Percentiles rank a stretch among this genome's conserved stretches.
Conservation (phyloP, 2,888 invertebrate species). For the Noctua janthina region DNA sequence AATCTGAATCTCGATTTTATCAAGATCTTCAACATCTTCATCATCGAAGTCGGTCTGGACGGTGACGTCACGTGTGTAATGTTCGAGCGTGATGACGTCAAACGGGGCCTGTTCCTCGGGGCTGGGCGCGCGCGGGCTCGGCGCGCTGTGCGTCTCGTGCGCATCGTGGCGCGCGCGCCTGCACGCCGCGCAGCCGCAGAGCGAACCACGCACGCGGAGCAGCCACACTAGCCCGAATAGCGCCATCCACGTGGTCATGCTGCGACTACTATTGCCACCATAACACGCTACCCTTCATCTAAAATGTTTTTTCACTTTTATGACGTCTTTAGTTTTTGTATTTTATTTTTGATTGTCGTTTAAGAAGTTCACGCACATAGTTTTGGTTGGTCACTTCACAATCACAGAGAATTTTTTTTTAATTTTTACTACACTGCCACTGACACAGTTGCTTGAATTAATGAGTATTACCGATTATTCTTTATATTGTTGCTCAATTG, state of each 20-base stretch:
- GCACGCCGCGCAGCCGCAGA: slow-evolving; percentile 94
- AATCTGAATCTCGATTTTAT: slow-evolving; percentile 87
- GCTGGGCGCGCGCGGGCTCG: slow-evolving; percentile 75
- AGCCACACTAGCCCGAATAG: slow-evolving; percentile 96
- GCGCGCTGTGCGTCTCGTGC: slow-evolving; percentile 77
- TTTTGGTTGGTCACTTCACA: slow-evolving; percentile 35
- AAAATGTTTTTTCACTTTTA: slow-evolving; percentile 46
- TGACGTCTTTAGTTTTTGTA: not conserved
- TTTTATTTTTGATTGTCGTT: not conserved
- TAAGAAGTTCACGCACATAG: slow-evolving; percentile 8
- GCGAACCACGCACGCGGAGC: slow-evolving; percentile 94
- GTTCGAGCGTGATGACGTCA: slow-evolving; percentile 86
- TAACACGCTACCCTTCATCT: slow-evolving; percentile 76
- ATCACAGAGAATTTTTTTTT: not conserved
- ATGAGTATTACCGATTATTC: not conserved
- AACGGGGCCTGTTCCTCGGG: slow-evolving; percentile 83
- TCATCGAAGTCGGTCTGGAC: slow-evolving; percentile 89
- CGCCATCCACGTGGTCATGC: slow-evolving; percentile 93
- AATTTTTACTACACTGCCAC: slow-evolving; percentile 14
- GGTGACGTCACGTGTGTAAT: slow-evolving; percentile 87
- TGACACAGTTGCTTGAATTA: slow-evolving; percentile 3
- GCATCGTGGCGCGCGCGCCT: slow-evolving; percentile 87
- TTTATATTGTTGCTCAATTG: not conserved
- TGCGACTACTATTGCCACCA: slow-evolving; percentile 78
- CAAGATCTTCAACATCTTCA: slow-evolving; percentile 84